Percentiles rank a stretch among this genome's conserved stretches.
Evolutionary conservation across 2,797 vertebrate species (phyloP).

Genomic region (Helostoma temminkii): DNA sequence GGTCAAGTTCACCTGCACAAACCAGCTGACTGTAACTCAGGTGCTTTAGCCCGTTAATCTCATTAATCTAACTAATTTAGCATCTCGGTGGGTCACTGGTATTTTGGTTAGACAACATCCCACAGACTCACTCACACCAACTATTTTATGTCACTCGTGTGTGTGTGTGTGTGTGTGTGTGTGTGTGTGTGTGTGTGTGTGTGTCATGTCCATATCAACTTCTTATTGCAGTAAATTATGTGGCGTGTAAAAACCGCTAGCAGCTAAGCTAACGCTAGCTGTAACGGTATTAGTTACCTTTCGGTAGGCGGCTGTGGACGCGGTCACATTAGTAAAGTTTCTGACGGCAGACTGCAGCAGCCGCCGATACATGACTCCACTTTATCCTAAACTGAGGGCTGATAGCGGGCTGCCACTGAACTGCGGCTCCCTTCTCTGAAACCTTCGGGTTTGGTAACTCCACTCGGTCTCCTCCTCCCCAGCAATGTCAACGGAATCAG

Average conservation of each 20-base stretch:
- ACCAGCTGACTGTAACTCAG: no score
- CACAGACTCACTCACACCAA: no score
- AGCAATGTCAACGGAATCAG: constrained; percentile 84
- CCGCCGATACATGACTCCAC: constrained; percentile 83
- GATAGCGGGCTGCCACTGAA: constrained; percentile 49
- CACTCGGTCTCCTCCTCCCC: constrained; percentile 50
- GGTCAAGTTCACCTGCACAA: no score
- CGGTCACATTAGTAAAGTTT: constrained; percentile 50
- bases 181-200: no score
- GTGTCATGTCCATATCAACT: no score
- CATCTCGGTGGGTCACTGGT: no score
- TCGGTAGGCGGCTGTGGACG: constrained; percentile 58
- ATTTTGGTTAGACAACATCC: no score
- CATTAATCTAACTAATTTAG: no score
- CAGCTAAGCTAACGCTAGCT: constrained; percentile 45
- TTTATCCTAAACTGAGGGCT: constrained; percentile 12
- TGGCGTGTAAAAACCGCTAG: constrained; percentile 16
- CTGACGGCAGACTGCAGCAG: constrained; percentile 76
- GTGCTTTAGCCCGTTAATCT: no score
- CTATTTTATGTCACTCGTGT: no score
- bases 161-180: no score
- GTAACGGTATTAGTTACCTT: constrained; percentile 70
- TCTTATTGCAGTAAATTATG: no score
- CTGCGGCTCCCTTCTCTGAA: constrained; percentile 24
- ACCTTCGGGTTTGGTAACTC: constrained; percentile 63